Evolutionary conservation across 2,113 vertebrate genomes (phyloP).

Genomic region (Bathybates hornii): DNA sequence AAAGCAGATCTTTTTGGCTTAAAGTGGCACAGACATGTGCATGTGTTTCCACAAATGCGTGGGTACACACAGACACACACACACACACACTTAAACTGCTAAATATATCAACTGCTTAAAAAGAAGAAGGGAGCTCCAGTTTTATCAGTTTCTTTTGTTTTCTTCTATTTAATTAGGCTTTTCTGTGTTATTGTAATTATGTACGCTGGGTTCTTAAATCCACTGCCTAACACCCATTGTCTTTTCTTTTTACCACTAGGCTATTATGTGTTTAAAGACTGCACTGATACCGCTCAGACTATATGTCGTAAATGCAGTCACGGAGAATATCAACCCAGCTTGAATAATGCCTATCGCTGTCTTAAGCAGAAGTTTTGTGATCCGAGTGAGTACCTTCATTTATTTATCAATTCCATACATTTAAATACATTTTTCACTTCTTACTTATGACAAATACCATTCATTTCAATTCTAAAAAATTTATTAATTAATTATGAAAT

Average conservation of each 20-base stretch:
- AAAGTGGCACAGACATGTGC: not conserved
- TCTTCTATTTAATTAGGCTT: not conserved
- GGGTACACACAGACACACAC: not conserved
- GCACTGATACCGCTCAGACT: constrained; percentile 67
- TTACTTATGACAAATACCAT: not conserved
- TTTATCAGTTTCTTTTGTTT: not conserved
- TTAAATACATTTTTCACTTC: not conserved
- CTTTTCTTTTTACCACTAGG: constrained; percentile 60
- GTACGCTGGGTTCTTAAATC: not conserved
- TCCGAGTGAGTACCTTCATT: constrained; percentile 69
- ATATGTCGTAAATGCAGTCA: constrained; percentile 73
- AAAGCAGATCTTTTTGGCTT: constrained; percentile 10
- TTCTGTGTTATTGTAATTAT: not conserved
- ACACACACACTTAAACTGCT: not conserved
- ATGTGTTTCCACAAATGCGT: not conserved
- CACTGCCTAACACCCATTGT: not conserved
- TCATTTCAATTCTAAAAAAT: not conserved
- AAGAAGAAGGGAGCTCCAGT: not conserved
- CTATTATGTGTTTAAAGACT: constrained; percentile 71
- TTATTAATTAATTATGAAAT: not conserved
- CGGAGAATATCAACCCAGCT: constrained; percentile 83
- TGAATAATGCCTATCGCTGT: constrained; percentile 79
- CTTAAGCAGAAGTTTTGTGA: constrained; percentile 85
- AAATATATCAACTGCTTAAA: not conserved
- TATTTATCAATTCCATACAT: not conserved